These are phyloP conservation scores for Onychomys torridus DNA, from an alignment of 2,797 vertebrate genomes.

Conservation along the genomic window DNA sequence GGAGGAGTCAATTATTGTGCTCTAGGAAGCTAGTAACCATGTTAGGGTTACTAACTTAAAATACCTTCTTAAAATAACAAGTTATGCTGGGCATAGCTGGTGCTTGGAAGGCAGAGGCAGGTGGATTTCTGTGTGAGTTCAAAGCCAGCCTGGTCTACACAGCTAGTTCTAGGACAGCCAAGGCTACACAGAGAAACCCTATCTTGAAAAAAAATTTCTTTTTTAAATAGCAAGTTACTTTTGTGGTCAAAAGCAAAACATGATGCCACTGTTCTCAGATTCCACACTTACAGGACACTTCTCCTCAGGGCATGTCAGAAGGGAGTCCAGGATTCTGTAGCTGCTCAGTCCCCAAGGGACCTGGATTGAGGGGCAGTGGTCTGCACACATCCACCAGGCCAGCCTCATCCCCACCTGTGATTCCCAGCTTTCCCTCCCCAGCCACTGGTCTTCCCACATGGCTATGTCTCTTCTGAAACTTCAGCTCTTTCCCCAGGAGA, in stretches of 20 bases:
- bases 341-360: not conserved
- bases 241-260: slow-evolving; percentile 47
- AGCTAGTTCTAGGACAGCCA: not conserved
- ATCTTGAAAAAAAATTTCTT: not conserved
- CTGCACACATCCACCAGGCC: not conserved
- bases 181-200: not conserved
- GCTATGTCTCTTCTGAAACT: not conserved
- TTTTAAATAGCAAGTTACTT: slow-evolving; percentile 3
- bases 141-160: not conserved
- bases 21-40: not conserved
- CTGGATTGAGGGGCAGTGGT: not conserved
- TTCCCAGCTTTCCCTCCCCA: not conserved
- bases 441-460: not conserved
- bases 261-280: slow-evolving; percentile 30
- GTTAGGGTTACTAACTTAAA: not conserved
- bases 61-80: slow-evolving; percentile 53
- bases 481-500: not conserved
- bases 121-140: not conserved
- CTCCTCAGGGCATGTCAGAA: not conserved
- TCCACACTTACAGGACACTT: not conserved
- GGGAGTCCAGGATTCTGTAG: not conserved
- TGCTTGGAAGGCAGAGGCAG: not conserved
- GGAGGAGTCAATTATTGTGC: not conserved
- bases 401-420: not conserved
- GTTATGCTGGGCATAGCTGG: not conserved